These are phyloP conservation scores for Bacillus rossius DNA, from an alignment of 1,140 invertebrate genomes.

Conservation along the genomic window DNA sequence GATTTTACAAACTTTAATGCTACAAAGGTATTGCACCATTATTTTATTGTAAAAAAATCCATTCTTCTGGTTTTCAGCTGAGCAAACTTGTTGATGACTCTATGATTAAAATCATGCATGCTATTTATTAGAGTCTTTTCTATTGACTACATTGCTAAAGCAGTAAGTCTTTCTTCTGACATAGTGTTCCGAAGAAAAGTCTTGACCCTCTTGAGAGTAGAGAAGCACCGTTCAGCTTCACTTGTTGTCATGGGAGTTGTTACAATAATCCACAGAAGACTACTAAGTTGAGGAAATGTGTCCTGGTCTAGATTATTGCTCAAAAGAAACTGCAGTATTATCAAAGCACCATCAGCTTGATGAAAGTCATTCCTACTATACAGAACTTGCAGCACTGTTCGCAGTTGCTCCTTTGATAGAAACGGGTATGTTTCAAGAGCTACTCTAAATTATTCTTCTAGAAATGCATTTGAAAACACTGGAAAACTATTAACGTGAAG, in stretches of 20 bases:
- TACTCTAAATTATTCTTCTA: conserved; percentile 11
- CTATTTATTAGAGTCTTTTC: conserved; percentile 1
- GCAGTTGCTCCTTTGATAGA: conserved; percentile 5
- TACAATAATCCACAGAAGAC: background rate
- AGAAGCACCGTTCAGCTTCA: conserved; percentile 10
- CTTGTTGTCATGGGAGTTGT: background rate
- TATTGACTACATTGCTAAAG: conserved; percentile 3
- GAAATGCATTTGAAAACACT: conserved; percentile 11
- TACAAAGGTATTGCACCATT: too few relatives aligned
- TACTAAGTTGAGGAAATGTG: background rate
- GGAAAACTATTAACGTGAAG: too few relatives aligned
- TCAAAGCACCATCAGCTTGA: background rate
- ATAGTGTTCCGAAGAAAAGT: background rate
- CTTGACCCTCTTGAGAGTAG: conserved; percentile 7
- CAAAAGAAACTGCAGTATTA: background rate
- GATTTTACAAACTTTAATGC: too few relatives aligned
- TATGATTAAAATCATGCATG: conserved; percentile 1
- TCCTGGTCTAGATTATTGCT: background rate
- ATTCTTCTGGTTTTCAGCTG: background rate
- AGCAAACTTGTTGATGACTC: conserved; percentile 9
- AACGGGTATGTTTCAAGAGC: conserved; percentile 4
- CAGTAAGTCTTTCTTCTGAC: conserved; percentile 1
- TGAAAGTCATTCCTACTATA: conserved; percentile 9
- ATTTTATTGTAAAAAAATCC: background rate
- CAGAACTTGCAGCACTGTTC: conserved; percentile 4